Evolutionary conservation across 2,113 vertebrate genomes (phyloP).

Genomic region (Isurus oxyrinchus): DNA sequence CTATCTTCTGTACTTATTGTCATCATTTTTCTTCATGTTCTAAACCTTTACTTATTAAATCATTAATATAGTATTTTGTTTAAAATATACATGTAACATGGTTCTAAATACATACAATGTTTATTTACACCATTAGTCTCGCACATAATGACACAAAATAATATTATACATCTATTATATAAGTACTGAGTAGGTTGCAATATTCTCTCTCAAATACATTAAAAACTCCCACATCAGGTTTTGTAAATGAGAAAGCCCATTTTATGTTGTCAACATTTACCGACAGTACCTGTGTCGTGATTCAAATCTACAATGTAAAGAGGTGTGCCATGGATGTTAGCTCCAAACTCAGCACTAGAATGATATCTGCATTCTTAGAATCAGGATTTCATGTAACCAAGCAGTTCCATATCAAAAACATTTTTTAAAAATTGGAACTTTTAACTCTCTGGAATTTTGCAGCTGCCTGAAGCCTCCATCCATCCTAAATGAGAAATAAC

Average conservation of each 20-base stretch:
- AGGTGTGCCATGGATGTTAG: not conserved
- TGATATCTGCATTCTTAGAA: not conserved
- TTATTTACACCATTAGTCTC: not conserved
- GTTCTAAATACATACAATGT: not conserved
- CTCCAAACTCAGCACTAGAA: not conserved
- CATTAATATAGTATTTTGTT: not conserved
- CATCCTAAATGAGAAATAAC: not conserved
- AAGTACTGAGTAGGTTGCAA: not conserved
- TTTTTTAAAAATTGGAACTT: not conserved
- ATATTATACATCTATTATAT: not conserved
- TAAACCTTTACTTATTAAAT: not conserved
- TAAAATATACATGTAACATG: not conserved
- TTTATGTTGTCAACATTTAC: accelerated
- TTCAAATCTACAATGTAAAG: not conserved
- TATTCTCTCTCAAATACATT: not conserved
- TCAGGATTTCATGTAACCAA: not conserved
- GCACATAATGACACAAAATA: not conserved
- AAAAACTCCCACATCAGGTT: not conserved
- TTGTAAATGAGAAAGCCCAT: not conserved
- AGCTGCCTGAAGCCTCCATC: not conserved
- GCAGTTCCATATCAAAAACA: not conserved
- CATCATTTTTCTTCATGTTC: not conserved
- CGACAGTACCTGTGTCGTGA: not conserved
- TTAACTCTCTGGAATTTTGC: not conserved
- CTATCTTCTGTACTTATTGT: not conserved